Conservation (phyloP, 2,113 vertebrate species). For the Mohoua ochrocephala region DNA sequence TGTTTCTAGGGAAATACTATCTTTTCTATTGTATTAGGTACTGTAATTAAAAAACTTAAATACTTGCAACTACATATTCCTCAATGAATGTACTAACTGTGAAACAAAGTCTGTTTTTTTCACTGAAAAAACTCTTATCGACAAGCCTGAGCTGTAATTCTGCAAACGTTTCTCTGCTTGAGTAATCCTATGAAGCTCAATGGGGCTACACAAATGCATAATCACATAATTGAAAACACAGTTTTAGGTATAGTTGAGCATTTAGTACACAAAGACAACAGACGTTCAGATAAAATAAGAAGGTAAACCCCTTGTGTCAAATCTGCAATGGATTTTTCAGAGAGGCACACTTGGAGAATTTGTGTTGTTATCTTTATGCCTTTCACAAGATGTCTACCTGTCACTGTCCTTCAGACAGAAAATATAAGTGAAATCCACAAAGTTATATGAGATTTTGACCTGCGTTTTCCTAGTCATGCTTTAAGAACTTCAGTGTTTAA, state of each 20-base stretch:
- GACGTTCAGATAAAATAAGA: background rate
- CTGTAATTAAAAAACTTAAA: conserved; percentile 12
- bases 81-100: background rate
- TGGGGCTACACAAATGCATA: background rate
- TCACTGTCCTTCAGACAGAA: background rate
- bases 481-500: background rate
- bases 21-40: conserved; percentile 2
- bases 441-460: background rate
- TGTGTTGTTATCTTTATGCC: background rate
- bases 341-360: background rate
- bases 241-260: background rate
- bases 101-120: background rate
- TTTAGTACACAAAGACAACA: background rate
- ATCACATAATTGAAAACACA: conserved; percentile 19
- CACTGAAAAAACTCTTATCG: background rate
- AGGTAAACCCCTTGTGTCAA: background rate
- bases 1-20: conserved; percentile 27
- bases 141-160: background rate
- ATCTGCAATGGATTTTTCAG: background rate
- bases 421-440: background rate
- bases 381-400: background rate
- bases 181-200: background rate
- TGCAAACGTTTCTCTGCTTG: background rate
- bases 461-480: background rate
- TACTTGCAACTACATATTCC: background rate